A percentile compares a stretch with the other conserved stretches of the same genome.
Evolutionary conservation across 2,797 vertebrate species (phyloP).

Genomic region (Helicolenus hilgendorfi): DNA sequence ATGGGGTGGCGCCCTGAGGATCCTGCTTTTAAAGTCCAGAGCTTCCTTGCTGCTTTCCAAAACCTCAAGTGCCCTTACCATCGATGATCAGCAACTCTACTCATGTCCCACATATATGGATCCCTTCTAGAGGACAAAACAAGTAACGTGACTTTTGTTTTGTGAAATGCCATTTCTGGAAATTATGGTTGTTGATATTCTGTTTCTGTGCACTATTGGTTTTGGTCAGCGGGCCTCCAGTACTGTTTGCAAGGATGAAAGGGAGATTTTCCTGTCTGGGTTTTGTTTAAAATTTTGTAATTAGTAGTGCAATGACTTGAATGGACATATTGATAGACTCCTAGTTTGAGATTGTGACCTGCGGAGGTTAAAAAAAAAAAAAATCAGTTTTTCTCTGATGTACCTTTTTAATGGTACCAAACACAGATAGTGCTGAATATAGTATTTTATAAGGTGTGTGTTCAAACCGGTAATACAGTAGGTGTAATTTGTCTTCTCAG

Average conservation of each 20-base stretch:
- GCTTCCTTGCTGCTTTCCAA: constrained; percentile 39
- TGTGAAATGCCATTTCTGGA: not conserved
- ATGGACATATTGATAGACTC: not conserved
- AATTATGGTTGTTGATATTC: not conserved
- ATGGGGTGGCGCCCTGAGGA: not conserved
- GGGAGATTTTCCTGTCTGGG: not conserved
- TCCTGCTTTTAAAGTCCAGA: constrained; percentile 11
- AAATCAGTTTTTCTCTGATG: too few species aligned
- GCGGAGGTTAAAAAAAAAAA: not conserved
- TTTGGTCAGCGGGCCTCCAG: not conserved
- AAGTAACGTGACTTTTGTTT: not conserved
- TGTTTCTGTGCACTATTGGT: constrained; percentile 1
- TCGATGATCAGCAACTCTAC: constrained; percentile 15
- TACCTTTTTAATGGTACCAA: not conserved
- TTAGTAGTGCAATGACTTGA: not conserved
- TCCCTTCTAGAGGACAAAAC: not conserved
- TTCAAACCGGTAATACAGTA: not conserved
- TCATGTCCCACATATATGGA: not conserved
- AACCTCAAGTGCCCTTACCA: constrained; percentile 84
- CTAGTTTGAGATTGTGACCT: not conserved
- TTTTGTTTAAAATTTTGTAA: not conserved
- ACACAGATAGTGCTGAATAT: not conserved
- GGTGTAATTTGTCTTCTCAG: not conserved
- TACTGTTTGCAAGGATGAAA: not conserved
- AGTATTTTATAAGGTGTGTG: not conserved